These are phyloP conservation scores for Gonioctena quinquepunctata DNA, from an alignment of 1,140 invertebrate genomes.

Conservation along the genomic window DNA sequence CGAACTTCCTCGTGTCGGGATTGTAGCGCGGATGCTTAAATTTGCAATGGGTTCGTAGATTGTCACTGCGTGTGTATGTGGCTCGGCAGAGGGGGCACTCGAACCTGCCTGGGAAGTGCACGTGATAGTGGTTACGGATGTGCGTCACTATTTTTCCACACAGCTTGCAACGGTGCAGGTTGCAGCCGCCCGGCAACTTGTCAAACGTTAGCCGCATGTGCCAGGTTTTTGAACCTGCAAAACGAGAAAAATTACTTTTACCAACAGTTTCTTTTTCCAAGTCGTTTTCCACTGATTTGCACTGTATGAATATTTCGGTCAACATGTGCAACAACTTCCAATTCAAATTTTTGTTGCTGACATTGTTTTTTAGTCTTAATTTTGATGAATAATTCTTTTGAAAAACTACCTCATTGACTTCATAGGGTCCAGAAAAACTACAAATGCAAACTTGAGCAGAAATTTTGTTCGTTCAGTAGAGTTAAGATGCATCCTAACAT, in stretches of 20 bases:
- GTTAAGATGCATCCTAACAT: too few relatives aligned
- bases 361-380: too few relatives aligned
- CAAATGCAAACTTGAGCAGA: too few relatives aligned
- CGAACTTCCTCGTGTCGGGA: slow-evolving; percentile 81
- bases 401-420: too few relatives aligned
- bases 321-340: too few relatives aligned
- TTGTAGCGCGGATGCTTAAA: slow-evolving; percentile 82
- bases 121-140: slow-evolving; percentile 89
- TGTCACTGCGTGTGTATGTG: slow-evolving; percentile 85
- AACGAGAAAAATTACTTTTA: slow-evolving; percentile 64
- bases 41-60: slow-evolving; percentile 85
- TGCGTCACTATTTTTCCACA: slow-evolving; percentile 89
- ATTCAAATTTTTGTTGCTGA: too few relatives aligned
- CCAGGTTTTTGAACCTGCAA: slow-evolving; percentile 89
- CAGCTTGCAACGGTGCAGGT: slow-evolving; percentile 87
- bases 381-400: too few relatives aligned
- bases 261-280: background rate
- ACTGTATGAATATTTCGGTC: too few relatives aligned
- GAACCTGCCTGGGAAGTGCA: slow-evolving; percentile 85
- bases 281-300: slow-evolving; percentile 1
- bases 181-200: slow-evolving; percentile 82
- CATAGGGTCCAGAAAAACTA: too few relatives aligned
- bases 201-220: slow-evolving; percentile 90
- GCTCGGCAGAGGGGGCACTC: slow-evolving; percentile 84
- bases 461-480: too few relatives aligned